phyloP scores from a whole-genome alignment of 1,140 invertebrate species.

The Nylanderia fulva region DNA sequence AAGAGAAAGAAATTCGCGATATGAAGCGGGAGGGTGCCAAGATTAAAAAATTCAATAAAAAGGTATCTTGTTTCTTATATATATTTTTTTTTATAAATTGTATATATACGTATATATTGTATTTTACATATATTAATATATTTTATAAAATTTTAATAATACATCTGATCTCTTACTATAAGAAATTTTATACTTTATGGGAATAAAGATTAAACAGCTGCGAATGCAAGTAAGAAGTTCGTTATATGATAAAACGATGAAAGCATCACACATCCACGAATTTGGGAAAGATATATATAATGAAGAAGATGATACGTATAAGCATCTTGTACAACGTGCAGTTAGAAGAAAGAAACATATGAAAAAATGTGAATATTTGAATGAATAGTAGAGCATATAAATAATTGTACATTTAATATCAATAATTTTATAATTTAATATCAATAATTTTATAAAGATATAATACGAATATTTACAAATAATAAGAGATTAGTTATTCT shows the following conservation, averaged over 20 bases:
- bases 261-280: constrained; percentile 90
- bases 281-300: constrained; percentile 93
- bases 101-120: too few relatives aligned
- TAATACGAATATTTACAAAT: too few relatives aligned
- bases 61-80: constrained; percentile 86
- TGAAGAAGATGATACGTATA: constrained; percentile 92
- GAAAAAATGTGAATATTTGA: constrained; percentile 93
- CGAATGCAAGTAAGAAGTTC: constrained; percentile 96
- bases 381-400: background rate
- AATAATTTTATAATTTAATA: too few relatives aligned
- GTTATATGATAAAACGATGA: constrained; percentile 90
- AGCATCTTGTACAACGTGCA: constrained; percentile 91
- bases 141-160: background rate
- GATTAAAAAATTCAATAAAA: constrained; percentile 94
- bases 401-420: constrained; percentile 20
- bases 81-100: too few relatives aligned
- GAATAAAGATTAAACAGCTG: constrained; percentile 87
- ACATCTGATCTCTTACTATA: background rate
- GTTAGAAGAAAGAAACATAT: constrained; percentile 92
- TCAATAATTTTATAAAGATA: background rate
- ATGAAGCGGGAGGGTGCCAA: constrained; percentile 91
- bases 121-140: too few relatives aligned
- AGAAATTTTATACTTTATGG: constrained; percentile 33
- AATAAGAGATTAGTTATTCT: too few relatives aligned
- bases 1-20: constrained; percentile 90